Conservation (phyloP, 2,113 vertebrate genomes). For the Corythaeola cristata region DNA sequence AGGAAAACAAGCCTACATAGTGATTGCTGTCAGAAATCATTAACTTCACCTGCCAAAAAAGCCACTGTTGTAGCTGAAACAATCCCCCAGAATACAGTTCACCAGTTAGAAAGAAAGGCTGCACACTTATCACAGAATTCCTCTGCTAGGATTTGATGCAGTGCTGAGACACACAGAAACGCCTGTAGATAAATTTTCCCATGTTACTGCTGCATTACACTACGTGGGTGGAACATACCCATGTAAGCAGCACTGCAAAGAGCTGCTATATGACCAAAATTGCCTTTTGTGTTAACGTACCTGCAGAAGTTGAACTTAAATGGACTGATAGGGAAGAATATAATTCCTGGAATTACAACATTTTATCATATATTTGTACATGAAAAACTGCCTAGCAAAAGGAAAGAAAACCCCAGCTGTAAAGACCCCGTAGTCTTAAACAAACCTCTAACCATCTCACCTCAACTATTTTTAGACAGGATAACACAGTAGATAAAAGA, state of each 20-base stretch:
- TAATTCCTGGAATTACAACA: not conserved
- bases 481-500: not conserved
- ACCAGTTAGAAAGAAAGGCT: not conserved
- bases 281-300: not conserved
- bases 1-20: slow-evolving; percentile 34
- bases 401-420: not conserved
- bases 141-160: not conserved
- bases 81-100: slow-evolving; percentile 9
- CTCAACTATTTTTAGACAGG: not conserved
- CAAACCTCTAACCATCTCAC: not conserved
- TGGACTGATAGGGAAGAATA: not conserved
- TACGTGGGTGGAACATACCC: not conserved
- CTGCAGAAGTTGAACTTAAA: not conserved
- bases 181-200: not conserved
- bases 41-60: slow-evolving; percentile 39
- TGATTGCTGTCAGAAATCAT: slow-evolving; percentile 38
- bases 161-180: not conserved
- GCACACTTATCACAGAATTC: not conserved
- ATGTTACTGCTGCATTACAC: not conserved
- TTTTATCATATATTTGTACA: not conserved
- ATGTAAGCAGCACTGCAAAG: not conserved
- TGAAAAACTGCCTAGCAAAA: not conserved
- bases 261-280: not conserved
- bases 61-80: not conserved
- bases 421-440: not conserved